Evolutionary conservation across 2,113 vertebrate genomes (phyloP), one percentile per base, ranked within the genome.

Genomic region (Rutilus rutilus): DNA sequence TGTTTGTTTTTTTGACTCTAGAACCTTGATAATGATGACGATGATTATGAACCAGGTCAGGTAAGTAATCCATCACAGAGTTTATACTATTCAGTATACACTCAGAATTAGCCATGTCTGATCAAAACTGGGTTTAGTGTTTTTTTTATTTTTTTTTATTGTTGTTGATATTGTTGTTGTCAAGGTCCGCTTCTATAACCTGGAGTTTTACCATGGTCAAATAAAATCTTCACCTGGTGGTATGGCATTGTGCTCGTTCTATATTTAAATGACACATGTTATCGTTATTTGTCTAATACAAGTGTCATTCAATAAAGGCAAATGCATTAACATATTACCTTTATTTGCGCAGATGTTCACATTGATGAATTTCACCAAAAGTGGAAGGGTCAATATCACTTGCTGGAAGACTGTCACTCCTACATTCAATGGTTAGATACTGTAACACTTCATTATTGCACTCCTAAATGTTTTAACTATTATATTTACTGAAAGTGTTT

Each of bases 401-500:
- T 0, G 0, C 92, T 99, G 86, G 98, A 99, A 88, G 2, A 82
- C 65, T 95, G 96, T 11, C 97, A 99, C 84, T 95, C 94, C 0
- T 99, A 95, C 87, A 98, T 99, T 90, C 97, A 99, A 25, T 99
- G 97, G 98, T 98, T 94, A 96, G 89, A 84, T 2, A 4, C 9
- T 57, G 10, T 5, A 64, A n/a, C 15, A 42, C 14, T 79, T 23
- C 25, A 80, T 39, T 9, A 2, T 42, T 42, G 42, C 42, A 42
- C 33, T 33, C 30, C 3, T 30, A 30, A 30, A 30, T 42, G 0
- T 42, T 42, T 42, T 42, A 42, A 42, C 15, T 33, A 7, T 17
- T 25, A n/a, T 60, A 2, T 7, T 33, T 42, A 1, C 33, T 71
- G 1, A 23, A 69, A 71, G 10, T 39, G 33, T 21, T 57, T 57